Evolutionary conservation across 2,888 invertebrate species (phyloP).

Genomic region (Chymomyza caudatula): DNA sequence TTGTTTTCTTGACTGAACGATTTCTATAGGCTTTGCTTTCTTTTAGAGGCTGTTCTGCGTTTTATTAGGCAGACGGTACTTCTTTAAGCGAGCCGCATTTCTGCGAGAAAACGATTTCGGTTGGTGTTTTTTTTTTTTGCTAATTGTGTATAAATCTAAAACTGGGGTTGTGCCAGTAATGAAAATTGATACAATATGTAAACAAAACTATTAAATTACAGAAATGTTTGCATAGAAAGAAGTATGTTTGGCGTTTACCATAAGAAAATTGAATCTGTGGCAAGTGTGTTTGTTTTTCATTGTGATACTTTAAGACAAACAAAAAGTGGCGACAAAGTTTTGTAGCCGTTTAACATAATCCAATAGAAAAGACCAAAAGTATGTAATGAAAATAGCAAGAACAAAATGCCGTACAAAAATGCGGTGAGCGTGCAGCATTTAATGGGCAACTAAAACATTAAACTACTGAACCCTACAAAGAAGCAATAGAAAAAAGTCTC

Average conservation of each 20-base stretch:
- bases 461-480: neutral
- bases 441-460: neutral
- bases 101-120: neutral
- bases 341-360: too few relatives aligned
- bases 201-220: slow-evolving; percentile 55
- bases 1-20: slow-evolving; percentile 10
- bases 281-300: neutral
- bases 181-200: slow-evolving; percentile 56
- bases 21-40: slow-evolving; percentile 30
- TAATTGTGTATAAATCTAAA: slow-evolving; percentile 51
- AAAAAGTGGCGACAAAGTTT: neutral
- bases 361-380: slow-evolving; percentile 13
- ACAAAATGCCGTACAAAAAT: too few relatives aligned
- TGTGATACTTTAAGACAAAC: neutral
- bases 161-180: slow-evolving; percentile 26
- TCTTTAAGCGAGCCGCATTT: slow-evolving; percentile 14
- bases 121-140: slow-evolving; percentile 17
- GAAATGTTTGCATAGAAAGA: slow-evolving; percentile 13
- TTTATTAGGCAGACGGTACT: slow-evolving; percentile 53
- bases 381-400: too few relatives aligned
- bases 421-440: neutral
- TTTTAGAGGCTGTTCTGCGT: slow-evolving; percentile 52
- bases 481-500: neutral
- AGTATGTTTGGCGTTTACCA: neutral
- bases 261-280: slow-evolving; percentile 42